A percentile compares a stretch with the other conserved stretches of the same genome.
Conservation (phyloP, 1,140 invertebrate genomes). For the Helicoverpa armigera region DNA sequence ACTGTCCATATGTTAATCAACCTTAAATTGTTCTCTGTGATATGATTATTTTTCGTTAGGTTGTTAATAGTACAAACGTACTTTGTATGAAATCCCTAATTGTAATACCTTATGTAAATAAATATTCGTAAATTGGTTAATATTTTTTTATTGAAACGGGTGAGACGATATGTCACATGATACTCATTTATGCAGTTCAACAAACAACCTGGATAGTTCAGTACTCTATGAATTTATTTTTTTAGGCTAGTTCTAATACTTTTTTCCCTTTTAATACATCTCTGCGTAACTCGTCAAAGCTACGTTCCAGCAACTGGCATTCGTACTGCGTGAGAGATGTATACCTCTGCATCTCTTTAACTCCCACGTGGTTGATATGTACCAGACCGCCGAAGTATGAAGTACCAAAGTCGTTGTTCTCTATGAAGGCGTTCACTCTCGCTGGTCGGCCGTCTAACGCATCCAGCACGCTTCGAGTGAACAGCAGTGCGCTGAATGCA, state of each 20-base stretch:
- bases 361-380: slow-evolving; percentile 59
- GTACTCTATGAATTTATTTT: background rate
- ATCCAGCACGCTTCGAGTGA: slow-evolving; percentile 45
- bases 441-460: slow-evolving; percentile 55
- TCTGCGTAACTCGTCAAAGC: slow-evolving; percentile 66
- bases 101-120: slow-evolving; percentile 69
- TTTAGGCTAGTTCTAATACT: slow-evolving; percentile 65
- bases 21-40: slow-evolving; percentile 79
- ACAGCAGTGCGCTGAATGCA: slow-evolving; percentile 88
- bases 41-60: slow-evolving; percentile 73
- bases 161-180: background rate
- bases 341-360: slow-evolving; percentile 67
- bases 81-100: slow-evolving; percentile 64
- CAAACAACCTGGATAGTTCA: too few species aligned
- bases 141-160: slow-evolving; percentile 50
- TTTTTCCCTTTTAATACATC: slow-evolving; percentile 69
- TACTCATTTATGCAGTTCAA: background rate
- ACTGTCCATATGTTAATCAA: slow-evolving; percentile 51
- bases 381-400: slow-evolving; percentile 60
- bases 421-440: slow-evolving; percentile 65
- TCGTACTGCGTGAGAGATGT: slow-evolving; percentile 64
- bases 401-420: slow-evolving; percentile 73
- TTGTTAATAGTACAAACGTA: slow-evolving; percentile 57
- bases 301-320: slow-evolving; percentile 65
- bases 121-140: slow-evolving; percentile 69